Evolutionary conservation across 2,888 invertebrate species (phyloP).

Genomic region (Heliconius erato): DNA sequence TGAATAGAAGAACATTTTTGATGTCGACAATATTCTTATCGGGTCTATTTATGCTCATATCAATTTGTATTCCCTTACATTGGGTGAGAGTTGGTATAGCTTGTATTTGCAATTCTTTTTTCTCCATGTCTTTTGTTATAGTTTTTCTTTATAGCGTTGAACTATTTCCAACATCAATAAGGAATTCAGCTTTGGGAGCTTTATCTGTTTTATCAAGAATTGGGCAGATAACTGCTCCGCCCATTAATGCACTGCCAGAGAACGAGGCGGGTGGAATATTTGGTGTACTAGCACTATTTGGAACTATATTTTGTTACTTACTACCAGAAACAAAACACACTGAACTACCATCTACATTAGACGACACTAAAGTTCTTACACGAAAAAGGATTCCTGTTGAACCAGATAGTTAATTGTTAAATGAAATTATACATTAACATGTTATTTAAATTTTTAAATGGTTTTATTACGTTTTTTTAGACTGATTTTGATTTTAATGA

Average conservation of each 20-base stretch:
- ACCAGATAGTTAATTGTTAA: neutral
- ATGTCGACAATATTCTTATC: constrained; percentile 82
- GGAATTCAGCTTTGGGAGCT: constrained; percentile 93
- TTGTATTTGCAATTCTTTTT: constrained; percentile 90
- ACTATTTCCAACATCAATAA: constrained; percentile 93
- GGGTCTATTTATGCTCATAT: constrained; percentile 68
- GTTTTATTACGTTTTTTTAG: neutral
- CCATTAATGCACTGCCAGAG: constrained; percentile 86
- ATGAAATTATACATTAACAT: neutral
- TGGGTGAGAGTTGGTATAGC: constrained; percentile 87
- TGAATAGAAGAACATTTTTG: constrained; percentile 87
- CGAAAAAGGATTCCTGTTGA: constrained; percentile 6
- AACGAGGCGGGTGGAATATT: constrained; percentile 81
- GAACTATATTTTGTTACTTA: constrained; percentile 87
- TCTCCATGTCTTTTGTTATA: constrained; percentile 92
- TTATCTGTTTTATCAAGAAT: constrained; percentile 92
- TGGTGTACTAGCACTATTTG: constrained; percentile 87
- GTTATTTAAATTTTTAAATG: neutral
- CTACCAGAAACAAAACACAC: constrained; percentile 86
- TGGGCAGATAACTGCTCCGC: constrained; percentile 93
- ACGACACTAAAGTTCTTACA: constrained; percentile 60
- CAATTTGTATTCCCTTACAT: constrained; percentile 62
- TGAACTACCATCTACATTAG: constrained; percentile 69
- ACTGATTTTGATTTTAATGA: neutral
- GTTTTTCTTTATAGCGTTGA: constrained; percentile 94